Evolutionary conservation across 2,797 vertebrate genomes (phyloP).

Genomic region (Delichon dasypus): DNA sequence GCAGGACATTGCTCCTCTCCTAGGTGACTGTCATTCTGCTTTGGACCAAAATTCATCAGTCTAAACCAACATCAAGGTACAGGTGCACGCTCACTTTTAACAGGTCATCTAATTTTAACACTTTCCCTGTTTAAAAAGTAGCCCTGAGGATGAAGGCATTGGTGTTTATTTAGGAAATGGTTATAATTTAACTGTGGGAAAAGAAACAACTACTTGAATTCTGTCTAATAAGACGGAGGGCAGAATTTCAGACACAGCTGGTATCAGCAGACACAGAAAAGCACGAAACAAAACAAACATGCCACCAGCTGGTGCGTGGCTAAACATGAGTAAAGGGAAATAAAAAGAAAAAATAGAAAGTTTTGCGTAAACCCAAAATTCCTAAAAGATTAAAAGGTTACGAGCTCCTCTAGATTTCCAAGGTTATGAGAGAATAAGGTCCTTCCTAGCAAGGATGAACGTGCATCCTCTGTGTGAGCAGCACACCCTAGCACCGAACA

Average conservation of each 20-base stretch:
- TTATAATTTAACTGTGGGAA: not conserved
- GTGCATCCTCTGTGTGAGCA: not conserved
- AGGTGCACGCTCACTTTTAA: not conserved
- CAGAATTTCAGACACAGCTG: not conserved
- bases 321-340: rapidly evolving
- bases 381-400: not conserved
- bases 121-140: not conserved
- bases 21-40: not conserved
- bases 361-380: not conserved
- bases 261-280: not conserved
- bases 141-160: not conserved
- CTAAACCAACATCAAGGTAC: not conserved
- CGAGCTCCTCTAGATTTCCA: not conserved
- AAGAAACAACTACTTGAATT: not conserved
- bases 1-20: not conserved
- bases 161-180: not conserved
- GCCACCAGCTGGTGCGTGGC: not conserved
- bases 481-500: rapidly evolving
- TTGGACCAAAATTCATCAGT: not conserved
- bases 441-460: not conserved
- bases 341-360: not conserved
- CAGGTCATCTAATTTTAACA: not conserved
- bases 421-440: not conserved
- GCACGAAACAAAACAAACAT: not conserved
- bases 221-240: not conserved